Evolutionary conservation across 2,888 invertebrate genomes (phyloP).

Genomic region (Chrysotoxum bicinctum): DNA sequence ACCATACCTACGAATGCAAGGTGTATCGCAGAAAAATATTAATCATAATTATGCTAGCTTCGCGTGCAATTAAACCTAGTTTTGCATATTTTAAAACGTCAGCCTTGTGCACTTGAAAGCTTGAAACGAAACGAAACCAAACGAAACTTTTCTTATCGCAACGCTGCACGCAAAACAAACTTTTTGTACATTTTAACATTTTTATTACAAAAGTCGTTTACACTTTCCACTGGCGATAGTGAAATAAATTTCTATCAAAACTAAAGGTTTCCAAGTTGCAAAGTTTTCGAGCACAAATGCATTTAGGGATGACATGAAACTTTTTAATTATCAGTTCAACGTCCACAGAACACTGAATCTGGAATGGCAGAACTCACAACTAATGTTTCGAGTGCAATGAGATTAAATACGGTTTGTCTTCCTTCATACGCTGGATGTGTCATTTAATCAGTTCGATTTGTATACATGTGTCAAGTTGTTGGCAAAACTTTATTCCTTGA

Average conservation of each 20-base stretch:
- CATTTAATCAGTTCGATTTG: slow-evolving; percentile 28
- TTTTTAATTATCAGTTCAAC: slow-evolving; percentile 53
- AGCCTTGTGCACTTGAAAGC: slow-evolving; percentile 52
- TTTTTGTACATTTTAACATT: slow-evolving; percentile 41
- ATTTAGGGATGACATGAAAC: slow-evolving; percentile 24
- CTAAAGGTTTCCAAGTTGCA: slow-evolving; percentile 28
- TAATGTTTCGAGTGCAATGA: slow-evolving; percentile 29
- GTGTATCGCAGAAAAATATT: slow-evolving; percentile 39
- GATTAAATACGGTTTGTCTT: slow-evolving; percentile 26
- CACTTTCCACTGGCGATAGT: slow-evolving; percentile 49
- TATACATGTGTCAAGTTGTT: slow-evolving; percentile 20
- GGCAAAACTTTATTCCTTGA: slow-evolving; percentile 1
- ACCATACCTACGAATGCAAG: background rate
- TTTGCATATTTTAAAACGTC: slow-evolving; percentile 67
- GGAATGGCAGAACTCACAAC: background rate
- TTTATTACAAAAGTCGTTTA: slow-evolving; percentile 46
- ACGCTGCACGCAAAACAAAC: slow-evolving; percentile 57
- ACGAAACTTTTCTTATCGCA: slow-evolving; percentile 63
- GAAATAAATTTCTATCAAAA: slow-evolving; percentile 58
- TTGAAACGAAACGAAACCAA: slow-evolving; percentile 27
- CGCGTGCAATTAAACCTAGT: slow-evolving; percentile 59
- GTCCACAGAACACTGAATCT: slow-evolving; percentile 1
- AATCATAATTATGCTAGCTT: slow-evolving; percentile 57
- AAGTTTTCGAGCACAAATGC: slow-evolving; percentile 22
- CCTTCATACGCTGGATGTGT: background rate